Conservation (phyloP, 2,888 invertebrate species). For the Himalopsyche kuldschensis region DNA sequence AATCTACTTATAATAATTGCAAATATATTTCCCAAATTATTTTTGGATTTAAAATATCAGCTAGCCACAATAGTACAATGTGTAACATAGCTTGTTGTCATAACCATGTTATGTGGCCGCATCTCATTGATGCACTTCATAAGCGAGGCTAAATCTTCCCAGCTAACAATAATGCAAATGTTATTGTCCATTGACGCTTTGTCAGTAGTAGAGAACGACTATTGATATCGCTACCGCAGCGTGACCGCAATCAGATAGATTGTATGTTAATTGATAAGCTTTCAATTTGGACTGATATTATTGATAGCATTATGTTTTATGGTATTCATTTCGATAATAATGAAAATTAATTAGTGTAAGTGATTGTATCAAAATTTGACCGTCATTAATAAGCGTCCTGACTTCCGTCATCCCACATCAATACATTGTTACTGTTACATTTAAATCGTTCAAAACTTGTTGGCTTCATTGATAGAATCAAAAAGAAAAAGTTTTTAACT, state of each 20-base stretch:
- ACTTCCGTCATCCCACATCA: too few relatives aligned
- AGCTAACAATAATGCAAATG: conserved; percentile 19
- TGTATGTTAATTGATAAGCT: conserved; percentile 11
- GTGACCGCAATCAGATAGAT: conserved; percentile 9
- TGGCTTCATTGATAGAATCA: too few relatives aligned
- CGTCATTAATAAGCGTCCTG: too few relatives aligned
- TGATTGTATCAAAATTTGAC: neutral
- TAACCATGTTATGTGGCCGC: conserved; percentile 10
- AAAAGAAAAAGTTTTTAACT: too few relatives aligned
- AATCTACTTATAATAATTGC: too few relatives aligned
- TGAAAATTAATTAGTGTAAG: neutral
- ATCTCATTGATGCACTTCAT: conserved; percentile 13
- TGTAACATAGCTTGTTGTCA: neutral
- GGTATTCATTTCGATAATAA: neutral
- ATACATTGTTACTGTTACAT: too few relatives aligned
- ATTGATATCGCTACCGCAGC: neutral
- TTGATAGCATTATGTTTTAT: neutral
- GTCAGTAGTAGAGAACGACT: neutral
- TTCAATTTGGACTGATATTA: neutral
- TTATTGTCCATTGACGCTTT: conserved; percentile 12
- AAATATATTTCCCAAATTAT: too few relatives aligned
- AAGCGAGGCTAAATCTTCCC: neutral
- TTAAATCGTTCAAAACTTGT: too few relatives aligned
- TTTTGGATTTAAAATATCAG: too few relatives aligned
- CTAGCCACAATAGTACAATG: too few relatives aligned